Conservation (phyloP, 1,140 invertebrate genomes). For the Galleria mellonella region DNA sequence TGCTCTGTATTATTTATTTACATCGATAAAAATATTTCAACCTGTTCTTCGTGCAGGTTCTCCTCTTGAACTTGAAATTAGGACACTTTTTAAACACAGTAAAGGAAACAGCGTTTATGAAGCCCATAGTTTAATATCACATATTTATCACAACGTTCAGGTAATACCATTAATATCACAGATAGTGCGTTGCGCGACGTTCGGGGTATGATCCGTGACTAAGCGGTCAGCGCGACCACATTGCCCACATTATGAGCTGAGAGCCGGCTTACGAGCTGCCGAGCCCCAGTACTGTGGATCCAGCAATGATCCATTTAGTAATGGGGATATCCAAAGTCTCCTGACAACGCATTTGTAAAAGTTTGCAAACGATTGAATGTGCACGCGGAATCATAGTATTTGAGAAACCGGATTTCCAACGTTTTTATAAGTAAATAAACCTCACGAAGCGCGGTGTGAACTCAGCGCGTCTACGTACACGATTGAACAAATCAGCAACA, state of each 20-base stretch:
- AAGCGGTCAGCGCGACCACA: constrained; percentile 44
- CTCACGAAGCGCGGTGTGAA: background rate
- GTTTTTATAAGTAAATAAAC: background rate
- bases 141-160: constrained; percentile 38
- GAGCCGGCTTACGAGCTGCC: constrained; percentile 14
- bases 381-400: background rate
- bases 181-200: constrained; percentile 32
- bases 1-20: too few species aligned
- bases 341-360: constrained; percentile 12
- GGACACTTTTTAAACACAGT: constrained; percentile 65
- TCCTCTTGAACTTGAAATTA: constrained; percentile 44
- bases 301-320: background rate
- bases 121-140: constrained; percentile 52
- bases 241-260: background rate
- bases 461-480: background rate
- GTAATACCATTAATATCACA: constrained; percentile 29
- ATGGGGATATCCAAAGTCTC: constrained; percentile 3
- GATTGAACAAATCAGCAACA: constrained; percentile 2
- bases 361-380: constrained; percentile 25
- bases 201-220: constrained; percentile 46
- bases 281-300: too few species aligned
- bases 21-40: constrained; percentile 7
- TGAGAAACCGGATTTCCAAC: background rate
- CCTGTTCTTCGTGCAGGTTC: constrained; percentile 19
- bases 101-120: constrained; percentile 47